These are phyloP conservation scores for Pollenia amentaria DNA, from an alignment of 2,888 invertebrate genomes.

Conservation along the genomic window DNA sequence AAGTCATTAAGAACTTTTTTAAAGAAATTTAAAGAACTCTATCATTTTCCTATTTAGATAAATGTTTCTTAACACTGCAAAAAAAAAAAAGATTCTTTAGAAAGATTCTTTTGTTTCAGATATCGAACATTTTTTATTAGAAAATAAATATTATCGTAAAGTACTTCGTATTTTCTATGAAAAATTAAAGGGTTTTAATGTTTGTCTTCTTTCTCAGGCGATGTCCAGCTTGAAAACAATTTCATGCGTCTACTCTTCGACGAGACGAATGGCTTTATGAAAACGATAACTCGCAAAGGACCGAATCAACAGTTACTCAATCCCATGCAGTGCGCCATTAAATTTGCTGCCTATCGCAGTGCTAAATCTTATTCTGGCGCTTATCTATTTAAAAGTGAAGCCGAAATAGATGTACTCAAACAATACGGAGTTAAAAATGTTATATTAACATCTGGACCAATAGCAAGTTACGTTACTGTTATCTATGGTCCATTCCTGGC, in stretches of 20 bases:
- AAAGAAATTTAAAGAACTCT: no score
- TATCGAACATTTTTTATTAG: no score
- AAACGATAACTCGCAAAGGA: conserved; percentile 90
- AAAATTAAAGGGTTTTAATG: no score
- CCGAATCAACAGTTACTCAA: conserved; percentile 86
- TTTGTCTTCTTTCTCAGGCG: conserved; percentile 85
- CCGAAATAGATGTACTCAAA: conserved; percentile 91
- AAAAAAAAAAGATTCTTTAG: no score
- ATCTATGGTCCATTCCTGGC: conserved; percentile 91
- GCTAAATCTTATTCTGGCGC: conserved; percentile 98
- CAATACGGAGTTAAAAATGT: conserved; percentile 91
- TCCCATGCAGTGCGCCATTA: conserved; percentile 90
- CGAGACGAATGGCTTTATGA: conserved; percentile 92
- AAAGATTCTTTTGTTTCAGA: no score
- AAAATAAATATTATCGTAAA: no score
- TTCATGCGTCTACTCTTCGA: conserved; percentile 92
- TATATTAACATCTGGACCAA: conserved; percentile 93
- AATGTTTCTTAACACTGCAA: no score
- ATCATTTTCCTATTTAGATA: no score
- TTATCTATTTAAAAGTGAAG: conserved; percentile 95
- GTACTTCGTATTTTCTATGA: no score
- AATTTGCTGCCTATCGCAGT: conserved; percentile 95
- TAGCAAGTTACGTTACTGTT: conserved; percentile 93
- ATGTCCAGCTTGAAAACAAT: conserved; percentile 93
- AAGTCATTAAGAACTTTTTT: no score